phyloP scores from a whole-genome alignment of 2,113 vertebrate genomes.

The Plecturocebus donacophilus region DNA sequence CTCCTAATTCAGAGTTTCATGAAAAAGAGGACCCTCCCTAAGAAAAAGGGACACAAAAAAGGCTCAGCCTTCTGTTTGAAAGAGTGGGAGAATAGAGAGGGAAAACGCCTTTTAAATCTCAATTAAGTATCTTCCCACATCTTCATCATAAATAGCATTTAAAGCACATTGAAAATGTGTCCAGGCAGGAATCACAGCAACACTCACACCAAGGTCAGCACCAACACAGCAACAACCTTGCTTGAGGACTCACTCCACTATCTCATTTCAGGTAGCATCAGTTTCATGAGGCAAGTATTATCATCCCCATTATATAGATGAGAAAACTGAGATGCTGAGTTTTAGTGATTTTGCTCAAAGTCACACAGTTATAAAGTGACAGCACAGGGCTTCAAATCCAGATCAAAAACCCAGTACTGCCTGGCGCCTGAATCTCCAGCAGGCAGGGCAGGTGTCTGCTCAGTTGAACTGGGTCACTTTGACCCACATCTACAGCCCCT shows the following conservation, averaged over 20 bases:
- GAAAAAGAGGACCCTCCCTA: background rate
- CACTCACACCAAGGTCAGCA: background rate
- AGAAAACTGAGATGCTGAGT: background rate
- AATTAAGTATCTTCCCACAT: background rate
- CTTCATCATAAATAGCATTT: background rate
- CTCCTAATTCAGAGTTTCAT: background rate
- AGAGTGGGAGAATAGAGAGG: background rate
- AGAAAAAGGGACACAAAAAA: background rate
- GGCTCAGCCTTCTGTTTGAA: background rate
- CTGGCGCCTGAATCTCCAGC: background rate
- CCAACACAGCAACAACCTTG: background rate
- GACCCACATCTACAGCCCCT: background rate
- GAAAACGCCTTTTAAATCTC: background rate
- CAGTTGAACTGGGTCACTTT: rapidly evolving
- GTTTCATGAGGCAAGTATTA: background rate
- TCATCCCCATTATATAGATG: background rate
- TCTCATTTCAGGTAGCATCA: background rate
- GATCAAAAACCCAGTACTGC: background rate
- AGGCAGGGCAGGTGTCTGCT: background rate
- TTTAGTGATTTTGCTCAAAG: background rate
- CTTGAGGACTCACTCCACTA: background rate
- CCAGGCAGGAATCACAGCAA: background rate
- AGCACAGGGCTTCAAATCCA: background rate
- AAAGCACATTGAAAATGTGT: background rate
- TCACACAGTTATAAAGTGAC: background rate